Percentiles rank a stretch among this genome's conserved stretches.
Evolutionary conservation across 1,140 invertebrate species (phyloP).

Genomic region (Pseudomyrmex cubaensis): DNA sequence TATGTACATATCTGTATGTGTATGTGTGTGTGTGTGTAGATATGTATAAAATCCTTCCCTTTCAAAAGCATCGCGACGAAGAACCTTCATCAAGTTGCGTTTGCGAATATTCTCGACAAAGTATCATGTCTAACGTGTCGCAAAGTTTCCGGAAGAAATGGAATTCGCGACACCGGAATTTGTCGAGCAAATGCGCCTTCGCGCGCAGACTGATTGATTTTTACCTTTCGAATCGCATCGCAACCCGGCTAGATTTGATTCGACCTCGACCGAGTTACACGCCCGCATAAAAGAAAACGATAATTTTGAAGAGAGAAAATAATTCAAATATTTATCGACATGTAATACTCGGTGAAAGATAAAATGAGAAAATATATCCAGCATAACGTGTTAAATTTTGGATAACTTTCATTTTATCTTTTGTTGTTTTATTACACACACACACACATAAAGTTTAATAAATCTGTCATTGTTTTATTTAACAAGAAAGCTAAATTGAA

Average conservation of each 20-base stretch:
- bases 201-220: conserved; percentile 42
- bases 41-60: conserved; percentile 2
- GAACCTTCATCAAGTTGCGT: conserved; percentile 27
- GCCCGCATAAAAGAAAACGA: conserved; percentile 43
- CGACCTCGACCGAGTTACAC: conserved; percentile 53
- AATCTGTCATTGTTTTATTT: too few species aligned
- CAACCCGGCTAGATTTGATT: conserved; percentile 35
- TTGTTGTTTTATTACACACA: background rate
- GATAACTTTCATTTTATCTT: background rate
- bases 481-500: too few species aligned
- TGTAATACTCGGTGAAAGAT: background rate
- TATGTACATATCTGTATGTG: background rate
- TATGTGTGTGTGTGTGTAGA: background rate
- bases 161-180: conserved; percentile 39
- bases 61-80: background rate
- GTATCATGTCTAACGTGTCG: conserved; percentile 19
- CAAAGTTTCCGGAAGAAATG: conserved; percentile 35
- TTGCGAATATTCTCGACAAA: conserved; percentile 39
- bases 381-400: background rate
- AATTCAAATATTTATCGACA: conserved; percentile 10
- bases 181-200: conserved; percentile 34
- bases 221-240: conserved; percentile 48
- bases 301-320: background rate
- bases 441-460: too few species aligned
- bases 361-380: background rate